Evolutionary conservation across 2,113 vertebrate species (phyloP), one percentile per base, ranked within the genome.

Genomic region (Rhodinocichla rosea): DNA sequence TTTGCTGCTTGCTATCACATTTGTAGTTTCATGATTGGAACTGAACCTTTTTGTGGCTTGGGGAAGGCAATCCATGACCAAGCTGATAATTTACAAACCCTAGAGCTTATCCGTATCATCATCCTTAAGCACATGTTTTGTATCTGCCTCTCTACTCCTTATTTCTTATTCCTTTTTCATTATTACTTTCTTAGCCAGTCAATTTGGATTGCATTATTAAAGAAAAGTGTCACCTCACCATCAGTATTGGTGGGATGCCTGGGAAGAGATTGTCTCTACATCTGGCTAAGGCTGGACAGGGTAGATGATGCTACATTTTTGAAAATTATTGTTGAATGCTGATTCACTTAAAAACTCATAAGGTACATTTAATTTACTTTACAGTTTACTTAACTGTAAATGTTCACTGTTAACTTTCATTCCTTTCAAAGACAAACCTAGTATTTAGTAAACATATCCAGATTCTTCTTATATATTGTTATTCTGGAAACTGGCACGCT

Each of bases 381-480:
- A 37, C 57, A 26, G 23, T 37, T 60, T 60, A 37, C 15, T 60
- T 60, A 27, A 37, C 57, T 60, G 57, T 37, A 60, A 60, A 37
- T 60, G 11, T 95, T 95, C 94, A 78, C 33, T 73, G 19, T 70
- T 90, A 19, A 60, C 88, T 77, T 22, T 45, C 67, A 97, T 85
- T 76, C 70, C 65, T 94, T 94, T 94, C 52, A 88, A 96, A 92
- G 40, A 30, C 21, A 63, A 79, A 79, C 53, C 33, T 95, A 59
- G 27, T 87, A 45, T 91, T 97, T 92, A 94, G 71, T 85, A 93
- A 97, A 86, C 37, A 90, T 89, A 79, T 75, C 81, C 53, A 90
- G 47, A 91, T 96, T 97, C 79, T n/a, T 95, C 50, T 84, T 93
- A 71, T 13, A 86, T 83, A 83, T 68, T 91, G 33, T 91, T 88